Conservation (phyloP, 2,113 vertebrate genomes). For the Neolamprologus longior region DNA sequence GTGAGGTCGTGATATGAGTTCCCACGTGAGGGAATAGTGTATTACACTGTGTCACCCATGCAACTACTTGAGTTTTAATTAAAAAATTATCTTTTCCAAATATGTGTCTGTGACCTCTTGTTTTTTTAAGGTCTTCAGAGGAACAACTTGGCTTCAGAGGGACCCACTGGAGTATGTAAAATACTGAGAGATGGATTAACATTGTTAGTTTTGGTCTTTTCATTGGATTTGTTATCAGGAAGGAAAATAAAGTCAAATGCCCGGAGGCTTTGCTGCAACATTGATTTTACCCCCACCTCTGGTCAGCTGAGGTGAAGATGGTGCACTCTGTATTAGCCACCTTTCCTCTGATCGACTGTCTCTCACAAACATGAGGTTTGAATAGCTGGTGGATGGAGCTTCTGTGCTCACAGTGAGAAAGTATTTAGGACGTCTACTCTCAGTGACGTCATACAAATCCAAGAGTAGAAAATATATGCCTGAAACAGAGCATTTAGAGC, state of each 20-base stretch:
- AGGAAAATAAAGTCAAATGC: not conserved
- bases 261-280: not conserved
- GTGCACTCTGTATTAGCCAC: not conserved
- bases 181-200: not conserved
- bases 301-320: not conserved
- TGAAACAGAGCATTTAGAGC: not conserved
- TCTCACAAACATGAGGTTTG: not conserved
- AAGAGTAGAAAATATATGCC: not conserved
- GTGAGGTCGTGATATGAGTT: not conserved
- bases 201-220: not conserved
- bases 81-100: accelerated
- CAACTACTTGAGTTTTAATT: not conserved
- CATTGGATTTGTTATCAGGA: not conserved
- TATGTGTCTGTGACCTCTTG: not conserved
- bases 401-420: not conserved
- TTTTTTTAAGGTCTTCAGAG: not conserved
- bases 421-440: not conserved
- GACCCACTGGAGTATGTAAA: not conserved
- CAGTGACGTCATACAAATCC: not conserved
- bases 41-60: no score
- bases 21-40: not conserved
- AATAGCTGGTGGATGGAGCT: not conserved
- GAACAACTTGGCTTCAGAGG: not conserved
- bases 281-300: not conserved
- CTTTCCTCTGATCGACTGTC: not conserved